Base-by-base conservation (phyloP, 1,140 invertebrate genomes). In the Brachionus rotundiformis region DNA sequence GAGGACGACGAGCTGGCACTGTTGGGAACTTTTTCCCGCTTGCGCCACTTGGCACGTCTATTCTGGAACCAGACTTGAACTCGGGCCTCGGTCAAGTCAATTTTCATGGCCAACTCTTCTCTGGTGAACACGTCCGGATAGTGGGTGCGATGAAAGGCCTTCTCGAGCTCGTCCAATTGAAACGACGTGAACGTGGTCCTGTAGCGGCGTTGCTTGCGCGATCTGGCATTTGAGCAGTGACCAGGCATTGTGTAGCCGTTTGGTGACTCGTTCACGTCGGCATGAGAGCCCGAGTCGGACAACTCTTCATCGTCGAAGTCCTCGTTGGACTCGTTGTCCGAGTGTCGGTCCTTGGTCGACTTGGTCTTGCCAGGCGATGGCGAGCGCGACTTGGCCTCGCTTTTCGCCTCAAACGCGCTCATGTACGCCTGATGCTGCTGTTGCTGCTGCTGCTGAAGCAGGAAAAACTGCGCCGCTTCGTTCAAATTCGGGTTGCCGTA, bases 41-140 rank as follows among this genome's bases (percentile, higher is more conserved):
- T 98, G 77, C 96, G 91, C 95, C 96, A 99, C 89, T 99, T 99
- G 13, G 97, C 97, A 71, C 97, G 90, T 75, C 97, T 91, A 89
- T 99, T 99, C 90, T 99, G 98, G 89, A 99, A 99, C 96, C 96
- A 98, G 81, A 98, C 97, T 90, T 98, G 96, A 82, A 99, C 96
- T 88, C 97, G 91, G 85, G 95, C 97, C 89, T 99, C 97, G 84
- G 98, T 96, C 68, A 99, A 91, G 86, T 98, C 95, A 49, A 99
- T 91, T 85, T 95, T 90, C 91, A 97, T 92, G 65, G 96, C 96
- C 81, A 98, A 89, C 0, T 95, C 94, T 87, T 98, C 95, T 83
- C 96, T 31, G 19, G 95, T 98, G 88, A 98, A 99, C 88, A 99
- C 99, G 87, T 99, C 96, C 7, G 96, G 96, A 90, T 99, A 99